These are phyloP conservation scores for Xestia ashworthii DNA, from an alignment of 2,888 invertebrate species.

Conservation along the genomic window DNA sequence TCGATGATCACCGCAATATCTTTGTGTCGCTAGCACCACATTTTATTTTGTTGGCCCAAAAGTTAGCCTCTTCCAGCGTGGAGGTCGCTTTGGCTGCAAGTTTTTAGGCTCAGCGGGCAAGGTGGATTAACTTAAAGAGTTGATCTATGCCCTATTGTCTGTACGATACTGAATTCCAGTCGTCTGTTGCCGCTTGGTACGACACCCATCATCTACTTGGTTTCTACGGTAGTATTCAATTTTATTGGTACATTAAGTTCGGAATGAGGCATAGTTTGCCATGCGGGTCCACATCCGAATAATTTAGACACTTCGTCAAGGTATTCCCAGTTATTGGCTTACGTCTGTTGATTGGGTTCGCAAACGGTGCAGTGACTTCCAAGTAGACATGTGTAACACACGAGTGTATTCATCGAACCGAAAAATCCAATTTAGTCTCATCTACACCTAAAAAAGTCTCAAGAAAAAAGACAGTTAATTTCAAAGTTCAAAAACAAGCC, in stretches of 20 bases:
- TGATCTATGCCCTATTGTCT: neutral
- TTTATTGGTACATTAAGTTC: neutral
- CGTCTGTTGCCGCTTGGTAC: neutral
- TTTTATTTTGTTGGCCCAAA: neutral
- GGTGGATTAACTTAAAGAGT: neutral
- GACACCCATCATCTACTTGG: neutral
- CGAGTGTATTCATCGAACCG: neutral
- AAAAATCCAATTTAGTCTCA: slow-evolving; percentile 18
- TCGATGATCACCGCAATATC: neutral
- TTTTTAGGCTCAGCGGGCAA: neutral
- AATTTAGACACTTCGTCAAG: neutral
- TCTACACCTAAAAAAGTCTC: neutral
- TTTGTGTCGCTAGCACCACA: no score
- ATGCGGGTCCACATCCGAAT: neutral
- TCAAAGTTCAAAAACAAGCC: slow-evolving; percentile 37
- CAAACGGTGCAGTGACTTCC: neutral
- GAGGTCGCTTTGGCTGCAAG: neutral
- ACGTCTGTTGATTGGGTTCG: neutral
- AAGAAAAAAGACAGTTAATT: slow-evolving; percentile 9
- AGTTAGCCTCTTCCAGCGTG: no score
- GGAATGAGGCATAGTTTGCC: neutral
- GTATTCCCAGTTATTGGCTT: neutral
- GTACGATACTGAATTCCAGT: neutral
- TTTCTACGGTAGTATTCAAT: neutral
- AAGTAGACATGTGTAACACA: neutral